Base-by-base conservation (phyloP, 2,113 vertebrate species). In the Oxyura jamaicensis region DNA sequence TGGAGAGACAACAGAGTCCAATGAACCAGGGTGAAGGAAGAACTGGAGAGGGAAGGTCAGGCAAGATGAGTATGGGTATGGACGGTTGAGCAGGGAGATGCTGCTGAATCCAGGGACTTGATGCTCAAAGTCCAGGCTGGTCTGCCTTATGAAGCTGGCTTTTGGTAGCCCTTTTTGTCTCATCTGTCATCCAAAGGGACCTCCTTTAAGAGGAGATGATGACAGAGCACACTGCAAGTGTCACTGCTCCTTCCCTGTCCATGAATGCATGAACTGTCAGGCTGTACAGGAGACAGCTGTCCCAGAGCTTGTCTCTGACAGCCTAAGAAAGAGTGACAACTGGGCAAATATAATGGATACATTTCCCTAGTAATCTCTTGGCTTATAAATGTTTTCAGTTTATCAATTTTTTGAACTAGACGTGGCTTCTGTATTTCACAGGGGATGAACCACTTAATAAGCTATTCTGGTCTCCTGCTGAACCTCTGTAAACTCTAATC, bases 31-130 rank as follows among this genome's bases (percentile, higher is more conserved):
- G 12, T 31, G 60, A 53, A 69, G 60, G n/a, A 60, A 56, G 58
- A 86, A 12, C 39, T 33, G 66, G 6, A 35, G n/a, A 55, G 23
- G 15, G 41, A 56, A 33, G 10, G 11, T n/a, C 2, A 4, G 18
- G 21, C 13, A 55, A 36, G 35, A 46, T 20, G 25, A 62, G n/a
- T 65, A 77, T 21, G 5, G 0, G 21, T 26, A 26, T 1, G 2
- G 13, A 26, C 41, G 46, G 6, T 20, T 35, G 36, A 74, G 17
- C 41, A 39, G 46, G 33, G 41, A 78, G 36, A 11, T 63, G 71
- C 9, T 78, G 60, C 41, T 71, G 62, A 26, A 19, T n/a, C 33
- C 36, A 16, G 14, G 55, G 35, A 56, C 11, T 66, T 63, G 56
- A 42, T 76, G 29, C 13, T 42, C 16, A 2, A 11, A 55, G 41